Percentiles rank a stretch among this genome's conserved stretches.
Conservation (phyloP, 2,888 invertebrate species). For the Plebejus melissa region DNA sequence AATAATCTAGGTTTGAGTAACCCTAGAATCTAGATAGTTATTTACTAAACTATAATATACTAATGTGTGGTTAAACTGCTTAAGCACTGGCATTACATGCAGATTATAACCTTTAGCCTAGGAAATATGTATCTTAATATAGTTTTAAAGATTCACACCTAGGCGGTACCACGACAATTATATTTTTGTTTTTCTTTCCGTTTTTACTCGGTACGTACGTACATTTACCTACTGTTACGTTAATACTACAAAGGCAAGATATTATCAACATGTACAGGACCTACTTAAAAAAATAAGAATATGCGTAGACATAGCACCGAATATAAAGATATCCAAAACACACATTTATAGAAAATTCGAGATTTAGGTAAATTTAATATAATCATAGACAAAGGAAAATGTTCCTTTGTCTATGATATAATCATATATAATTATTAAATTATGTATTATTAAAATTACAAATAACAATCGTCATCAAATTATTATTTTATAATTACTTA, state of each 20-base stretch:
- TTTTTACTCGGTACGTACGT: not conserved
- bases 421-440: too few species aligned
- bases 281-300: not conserved
- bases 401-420: too few species aligned
- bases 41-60: not conserved
- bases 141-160: not conserved
- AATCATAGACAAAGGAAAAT: too few species aligned
- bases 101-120: not conserved
- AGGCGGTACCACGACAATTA: not conserved
- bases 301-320: slow-evolving; percentile 14
- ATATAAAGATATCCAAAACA: slow-evolving; percentile 16
- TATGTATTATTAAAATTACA: too few species aligned
- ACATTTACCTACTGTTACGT: not conserved
- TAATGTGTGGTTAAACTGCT: not conserved
- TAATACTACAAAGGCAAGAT: slow-evolving; percentile 17
- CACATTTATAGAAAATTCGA: slow-evolving; percentile 3
- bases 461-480: too few species aligned
- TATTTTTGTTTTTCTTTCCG: not conserved
- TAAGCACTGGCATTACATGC: not conserved
- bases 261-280: not conserved
- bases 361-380: not conserved
- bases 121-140: not conserved
- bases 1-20: too few species aligned
- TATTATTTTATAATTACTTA: too few species aligned
- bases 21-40: too few species aligned